phyloP scores from a whole-genome alignment of 2,113 vertebrate species.

The Cnemophilus loriae region DNA sequence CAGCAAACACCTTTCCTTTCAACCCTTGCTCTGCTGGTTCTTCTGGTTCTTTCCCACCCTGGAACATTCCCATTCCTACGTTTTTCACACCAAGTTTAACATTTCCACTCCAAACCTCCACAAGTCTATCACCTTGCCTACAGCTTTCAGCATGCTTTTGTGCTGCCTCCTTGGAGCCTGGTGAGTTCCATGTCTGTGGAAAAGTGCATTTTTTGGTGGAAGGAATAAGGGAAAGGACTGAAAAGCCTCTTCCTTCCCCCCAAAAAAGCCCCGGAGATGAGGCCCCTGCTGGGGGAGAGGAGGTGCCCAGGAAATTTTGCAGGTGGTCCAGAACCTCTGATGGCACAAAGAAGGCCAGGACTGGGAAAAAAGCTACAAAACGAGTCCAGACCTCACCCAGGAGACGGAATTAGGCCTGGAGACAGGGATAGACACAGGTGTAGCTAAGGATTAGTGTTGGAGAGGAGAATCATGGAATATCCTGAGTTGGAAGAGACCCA shows the following conservation, averaged over 20 bases:
- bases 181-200: not conserved
- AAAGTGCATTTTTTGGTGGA: not conserved
- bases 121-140: not conserved
- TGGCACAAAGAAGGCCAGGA: not conserved
- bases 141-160: not conserved
- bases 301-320: not conserved
- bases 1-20: not conserved
- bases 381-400: not conserved
- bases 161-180: not conserved
- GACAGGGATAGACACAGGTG: not conserved
- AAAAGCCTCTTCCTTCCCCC: not conserved
- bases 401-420: not conserved
- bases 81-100: not conserved
- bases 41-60: not conserved
- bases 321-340: not conserved
- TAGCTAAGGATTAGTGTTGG: not conserved
- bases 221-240: not conserved
- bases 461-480: not conserved
- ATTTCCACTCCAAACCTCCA: not conserved
- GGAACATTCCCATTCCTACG: not conserved
- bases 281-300: not conserved
- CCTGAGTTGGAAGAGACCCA: not conserved
- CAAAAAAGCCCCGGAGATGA: not conserved
- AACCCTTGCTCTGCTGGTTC: not conserved
- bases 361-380: not conserved